Evolutionary conservation across 1,140 invertebrate genomes (phyloP).

Genomic region (Tetraneura akinire): DNA sequence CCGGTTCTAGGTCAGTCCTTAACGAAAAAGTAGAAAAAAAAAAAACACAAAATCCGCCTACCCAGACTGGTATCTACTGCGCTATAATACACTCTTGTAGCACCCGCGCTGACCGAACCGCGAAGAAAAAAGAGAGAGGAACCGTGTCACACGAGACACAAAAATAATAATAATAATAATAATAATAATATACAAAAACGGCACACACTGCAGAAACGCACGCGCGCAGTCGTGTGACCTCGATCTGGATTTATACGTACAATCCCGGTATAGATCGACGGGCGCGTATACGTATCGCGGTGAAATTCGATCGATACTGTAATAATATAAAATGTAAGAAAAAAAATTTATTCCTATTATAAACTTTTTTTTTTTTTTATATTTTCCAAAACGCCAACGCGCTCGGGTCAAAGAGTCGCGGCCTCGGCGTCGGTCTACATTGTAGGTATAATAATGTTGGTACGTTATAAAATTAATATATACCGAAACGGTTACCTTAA

Average conservation of each 20-base stretch:
- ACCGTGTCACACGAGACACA: conserved; percentile 38
- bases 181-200: conserved; percentile 25
- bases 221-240: conserved; percentile 40
- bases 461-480: no score
- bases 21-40: not conserved
- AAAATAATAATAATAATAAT: conserved; percentile 30
- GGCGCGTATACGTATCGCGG: not conserved
- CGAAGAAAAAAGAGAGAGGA: conserved; percentile 38
- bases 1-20: conserved; percentile 43
- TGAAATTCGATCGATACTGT: conserved; percentile 27
- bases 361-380: not conserved
- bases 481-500: no score
- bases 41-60: conserved; percentile 4
- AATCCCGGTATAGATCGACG: conserved; percentile 13
- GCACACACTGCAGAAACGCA: not conserved
- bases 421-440: conserved; percentile 25
- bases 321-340: not conserved
- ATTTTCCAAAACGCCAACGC: conserved; percentile 15
- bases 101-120: conserved; percentile 28
- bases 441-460: not conserved
- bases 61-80: no score
- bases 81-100: not conserved
- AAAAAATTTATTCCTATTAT: not conserved
- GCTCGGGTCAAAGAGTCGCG: conserved; percentile 19
- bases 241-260: conserved; percentile 48